Evolutionary conservation across 1,140 invertebrate genomes (phyloP).

Genomic region (Eurosta solidaginis): DNA sequence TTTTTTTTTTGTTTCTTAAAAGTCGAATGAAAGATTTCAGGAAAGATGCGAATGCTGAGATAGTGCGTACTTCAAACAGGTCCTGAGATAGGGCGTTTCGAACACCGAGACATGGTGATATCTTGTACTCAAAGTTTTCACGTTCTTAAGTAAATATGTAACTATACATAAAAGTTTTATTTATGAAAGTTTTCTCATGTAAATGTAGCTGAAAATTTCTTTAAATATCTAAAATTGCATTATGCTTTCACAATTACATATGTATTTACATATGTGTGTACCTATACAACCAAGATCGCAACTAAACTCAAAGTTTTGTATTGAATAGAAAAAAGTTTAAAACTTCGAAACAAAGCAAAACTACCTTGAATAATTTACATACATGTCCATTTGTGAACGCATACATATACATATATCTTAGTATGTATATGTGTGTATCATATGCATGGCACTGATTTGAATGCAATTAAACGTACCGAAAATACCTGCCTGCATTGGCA

Average conservation of each 20-base stretch:
- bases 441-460: not conserved
- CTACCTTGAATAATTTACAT: not conserved
- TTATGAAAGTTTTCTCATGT: too few relatives aligned
- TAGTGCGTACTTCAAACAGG: too few relatives aligned
- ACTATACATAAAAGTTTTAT: too few relatives aligned
- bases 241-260: not conserved
- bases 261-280: not conserved
- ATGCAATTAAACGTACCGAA: not conserved
- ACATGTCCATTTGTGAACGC: not conserved
- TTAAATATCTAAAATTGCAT: not conserved
- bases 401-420: not conserved
- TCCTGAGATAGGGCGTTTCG: too few relatives aligned
- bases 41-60: too few relatives aligned
- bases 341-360: not conserved
- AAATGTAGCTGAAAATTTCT: not conserved
- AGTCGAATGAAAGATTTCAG: too few relatives aligned
- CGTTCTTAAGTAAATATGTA: too few relatives aligned
- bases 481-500: not conserved
- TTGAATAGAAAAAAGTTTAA: not conserved
- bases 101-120: too few relatives aligned
- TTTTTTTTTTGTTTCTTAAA: too few relatives aligned
- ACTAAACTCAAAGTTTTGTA: not conserved
- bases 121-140: too few relatives aligned
- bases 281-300: not conserved
- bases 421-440: not conserved